These are phyloP conservation scores for Catocala nupta DNA, from an alignment of 2,888 invertebrate genomes.

Conservation along the genomic window DNA sequence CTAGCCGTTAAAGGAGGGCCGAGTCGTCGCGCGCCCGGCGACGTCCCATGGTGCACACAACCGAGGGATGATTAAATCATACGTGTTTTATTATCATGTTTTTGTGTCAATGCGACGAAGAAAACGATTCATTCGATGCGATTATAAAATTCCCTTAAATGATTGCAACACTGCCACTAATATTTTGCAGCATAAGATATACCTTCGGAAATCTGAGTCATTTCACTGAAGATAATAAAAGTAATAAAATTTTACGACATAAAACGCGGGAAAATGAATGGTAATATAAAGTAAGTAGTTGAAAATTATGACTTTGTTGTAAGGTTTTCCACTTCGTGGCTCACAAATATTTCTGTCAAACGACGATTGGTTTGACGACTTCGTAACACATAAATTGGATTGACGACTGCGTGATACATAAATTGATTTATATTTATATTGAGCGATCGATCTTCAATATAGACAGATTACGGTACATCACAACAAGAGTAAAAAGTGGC, in stretches of 20 bases:
- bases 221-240: slow-evolving; percentile 27
- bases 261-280: slow-evolving; percentile 42
- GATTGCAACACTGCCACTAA: slow-evolving; percentile 35
- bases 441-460: slow-evolving; percentile 34
- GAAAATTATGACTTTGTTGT: slow-evolving; percentile 42
- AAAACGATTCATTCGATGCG: slow-evolving; percentile 49
- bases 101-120: slow-evolving; percentile 57
- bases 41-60: slow-evolving; percentile 30
- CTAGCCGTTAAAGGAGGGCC: slow-evolving; percentile 39
- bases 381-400: slow-evolving; percentile 1
- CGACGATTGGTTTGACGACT: slow-evolving; percentile 27
- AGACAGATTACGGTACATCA: slow-evolving; percentile 48
- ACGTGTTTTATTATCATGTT: slow-evolving; percentile 59
- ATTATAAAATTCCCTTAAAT: slow-evolving; percentile 48
- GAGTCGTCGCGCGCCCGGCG: slow-evolving; percentile 4
- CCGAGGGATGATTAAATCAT: slow-evolving; percentile 49
- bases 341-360: slow-evolving; percentile 14
- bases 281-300: slow-evolving; percentile 40
- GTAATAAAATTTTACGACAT: slow-evolving; percentile 33
- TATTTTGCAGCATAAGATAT: slow-evolving; percentile 33
- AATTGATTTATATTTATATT: slow-evolving; percentile 16
- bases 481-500: slow-evolving; percentile 41
- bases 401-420: neutral
- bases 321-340: slow-evolving; percentile 30
- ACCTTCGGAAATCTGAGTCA: slow-evolving; percentile 25